These are phyloP conservation scores for Trachops cirrhosus DNA, from an alignment of 2,797 vertebrate species.

Conservation along the genomic window DNA sequence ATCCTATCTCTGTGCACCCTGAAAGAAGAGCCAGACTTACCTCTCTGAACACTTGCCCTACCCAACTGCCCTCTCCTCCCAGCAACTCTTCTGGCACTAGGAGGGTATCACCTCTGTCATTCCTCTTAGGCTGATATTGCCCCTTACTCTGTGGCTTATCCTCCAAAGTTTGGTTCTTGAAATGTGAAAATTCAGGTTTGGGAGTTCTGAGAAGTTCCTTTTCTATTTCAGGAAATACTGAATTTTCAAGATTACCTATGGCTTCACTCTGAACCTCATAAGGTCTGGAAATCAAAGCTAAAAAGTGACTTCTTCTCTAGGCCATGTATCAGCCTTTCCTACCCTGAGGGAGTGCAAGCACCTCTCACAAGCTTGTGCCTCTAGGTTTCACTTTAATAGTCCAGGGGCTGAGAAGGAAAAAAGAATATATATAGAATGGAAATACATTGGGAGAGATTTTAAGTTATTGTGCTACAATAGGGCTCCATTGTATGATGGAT, in stretches of 20 bases:
- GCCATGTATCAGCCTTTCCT: not conserved
- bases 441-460: not conserved
- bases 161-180: not conserved
- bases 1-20: not conserved
- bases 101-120: not conserved
- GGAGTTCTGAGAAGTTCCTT: not conserved
- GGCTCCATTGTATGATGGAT: not conserved
- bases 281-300: not conserved
- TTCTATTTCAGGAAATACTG: not conserved
- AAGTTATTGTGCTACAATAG: not conserved
- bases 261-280: not conserved
- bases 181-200: not conserved
- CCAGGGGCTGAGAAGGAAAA: not conserved
- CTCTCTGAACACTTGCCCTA: fast-evolving
- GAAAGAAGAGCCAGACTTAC: not conserved
- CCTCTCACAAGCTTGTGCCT: not conserved
- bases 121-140: not conserved
- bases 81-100: not conserved
- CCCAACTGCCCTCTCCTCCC: not conserved
- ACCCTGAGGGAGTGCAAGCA: too few species aligned
- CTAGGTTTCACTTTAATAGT: not conserved
- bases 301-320: not conserved
- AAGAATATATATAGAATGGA: not conserved
- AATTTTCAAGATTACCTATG: not conserved
- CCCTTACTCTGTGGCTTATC: not conserved